Evolutionary conservation across 2,888 invertebrate species (phyloP), one percentile per base, ranked within the genome.

Genomic region (Synanthedon andrenaeformis): DNA sequence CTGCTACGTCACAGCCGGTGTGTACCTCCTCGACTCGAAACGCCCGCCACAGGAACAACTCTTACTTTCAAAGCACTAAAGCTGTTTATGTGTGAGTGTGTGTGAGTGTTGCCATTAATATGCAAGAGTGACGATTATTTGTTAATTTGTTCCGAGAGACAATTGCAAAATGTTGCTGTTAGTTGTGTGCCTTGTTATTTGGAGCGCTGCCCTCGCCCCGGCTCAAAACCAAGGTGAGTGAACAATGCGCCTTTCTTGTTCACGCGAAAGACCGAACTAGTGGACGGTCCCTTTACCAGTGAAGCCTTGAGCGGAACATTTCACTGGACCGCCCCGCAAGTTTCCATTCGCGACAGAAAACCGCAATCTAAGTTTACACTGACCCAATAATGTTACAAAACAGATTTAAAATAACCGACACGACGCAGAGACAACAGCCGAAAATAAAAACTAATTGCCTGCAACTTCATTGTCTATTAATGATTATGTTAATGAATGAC

Each of bases 141-240:
- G 57, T 59, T 63, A 63, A 65, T 58, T 60, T 58, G 57, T 56
- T 56, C 61, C 62, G 56, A 65, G 61, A 65, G 67, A 75, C 72
- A 70, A 67, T 76, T 73, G 65, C 78, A 79, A 77, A 74, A 85
- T 84, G 83, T 76, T 82, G 69, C 66, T 82, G 69, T 35, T 35
- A 35, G 75, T 77, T 73, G 65, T 77, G 66, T 72, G 71, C 64
- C 67, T 80, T 72, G 70, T 83, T 74, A 75, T 84, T 73, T 86
- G 83, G 85, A 81, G 82, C 78, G 76, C 69, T 74, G 72, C 70
- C 67, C 72, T 79, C 72, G 74, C 68, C 64, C 78, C 79, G 76
- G 79, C 76, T 70, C 62, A 71, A 60, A 72, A 79, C 66, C 84
- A 86, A 86, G 85, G 85, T 86, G 73, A 86, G 85, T 81, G 63